Percentiles rank a stretch among this genome's conserved stretches.
Conservation (phyloP, 2,797 vertebrate genomes). For the Cryptoblepharus egeriae region DNA sequence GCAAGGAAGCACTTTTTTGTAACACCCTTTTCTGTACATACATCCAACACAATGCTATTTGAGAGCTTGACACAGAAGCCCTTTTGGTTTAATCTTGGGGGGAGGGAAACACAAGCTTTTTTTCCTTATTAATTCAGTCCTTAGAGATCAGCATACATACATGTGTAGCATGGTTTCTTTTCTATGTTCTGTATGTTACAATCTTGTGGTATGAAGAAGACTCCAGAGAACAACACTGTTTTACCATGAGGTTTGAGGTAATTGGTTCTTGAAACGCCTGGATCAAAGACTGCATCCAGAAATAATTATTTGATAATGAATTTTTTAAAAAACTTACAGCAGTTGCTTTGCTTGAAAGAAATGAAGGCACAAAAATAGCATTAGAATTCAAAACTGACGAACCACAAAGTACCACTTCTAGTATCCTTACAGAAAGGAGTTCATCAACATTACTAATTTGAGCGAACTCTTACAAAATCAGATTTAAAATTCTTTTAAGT, state of each 20-base stretch:
- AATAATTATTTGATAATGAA: slow-evolving; percentile 76
- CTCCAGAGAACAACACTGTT: slow-evolving; percentile 82
- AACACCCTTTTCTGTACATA: slow-evolving; percentile 56
- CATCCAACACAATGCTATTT: slow-evolving; percentile 74
- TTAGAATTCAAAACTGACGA: slow-evolving; percentile 69
- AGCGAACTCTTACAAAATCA: slow-evolving; percentile 18
- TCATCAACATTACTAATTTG: slow-evolving; percentile 8
- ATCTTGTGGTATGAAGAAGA: slow-evolving; percentile 73
- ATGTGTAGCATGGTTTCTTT: slow-evolving; percentile 73
- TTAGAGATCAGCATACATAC: slow-evolving; percentile 74
- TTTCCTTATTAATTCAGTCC: slow-evolving; percentile 71
- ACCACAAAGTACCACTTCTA: slow-evolving; percentile 49
- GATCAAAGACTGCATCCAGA: slow-evolving; percentile 86
- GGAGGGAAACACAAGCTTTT: slow-evolving; percentile 47
- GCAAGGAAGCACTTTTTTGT: slow-evolving; percentile 72
- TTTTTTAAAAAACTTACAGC: slow-evolving; percentile 77
- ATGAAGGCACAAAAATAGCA: slow-evolving; percentile 84
- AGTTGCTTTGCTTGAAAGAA: slow-evolving; percentile 81
- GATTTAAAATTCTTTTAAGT: not conserved
- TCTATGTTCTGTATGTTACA: slow-evolving; percentile 56
- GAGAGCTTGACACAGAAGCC: slow-evolving; percentile 67
- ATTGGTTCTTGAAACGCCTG: slow-evolving; percentile 88
- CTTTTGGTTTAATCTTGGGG: slow-evolving; percentile 61
- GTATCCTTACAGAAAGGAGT: slow-evolving; percentile 40
- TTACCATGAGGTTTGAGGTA: slow-evolving; percentile 87